A percentile compares a stretch with the other conserved stretches of the same genome.
phyloP scores from a whole-genome alignment of 2,113 vertebrate species.

The Arenaria interpres region DNA sequence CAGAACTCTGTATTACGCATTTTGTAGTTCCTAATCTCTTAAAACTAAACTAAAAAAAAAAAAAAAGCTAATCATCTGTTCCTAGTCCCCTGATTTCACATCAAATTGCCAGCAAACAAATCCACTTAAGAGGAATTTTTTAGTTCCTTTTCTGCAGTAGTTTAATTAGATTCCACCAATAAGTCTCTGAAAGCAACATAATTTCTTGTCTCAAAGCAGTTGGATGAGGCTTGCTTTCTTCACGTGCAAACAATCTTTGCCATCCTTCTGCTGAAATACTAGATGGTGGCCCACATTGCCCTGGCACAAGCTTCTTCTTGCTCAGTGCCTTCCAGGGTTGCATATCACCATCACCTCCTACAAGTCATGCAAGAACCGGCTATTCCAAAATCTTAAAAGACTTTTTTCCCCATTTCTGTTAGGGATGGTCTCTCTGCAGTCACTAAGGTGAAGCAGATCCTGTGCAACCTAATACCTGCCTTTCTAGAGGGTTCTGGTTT shows the following conservation, averaged over 20 bases:
- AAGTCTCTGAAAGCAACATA: background rate
- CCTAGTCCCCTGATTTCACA: slow-evolving; percentile 34
- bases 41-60: background rate
- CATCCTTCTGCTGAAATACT: background rate
- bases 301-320: background rate
- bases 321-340: background rate
- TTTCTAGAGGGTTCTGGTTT: background rate
- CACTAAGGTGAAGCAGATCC: background rate
- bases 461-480: background rate
- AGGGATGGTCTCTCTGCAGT: background rate
- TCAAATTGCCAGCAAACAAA: slow-evolving; percentile 52
- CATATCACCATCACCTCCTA: background rate
- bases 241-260: background rate
- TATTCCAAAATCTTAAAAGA: background rate
- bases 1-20: slow-evolving; percentile 41
- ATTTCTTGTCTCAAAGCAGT: slow-evolving; percentile 14
- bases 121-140: slow-evolving; percentile 25
- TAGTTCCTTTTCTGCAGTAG: background rate
- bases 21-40: slow-evolving; percentile 34
- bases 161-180: slow-evolving; percentile 48
- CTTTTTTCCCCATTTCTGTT: background rate
- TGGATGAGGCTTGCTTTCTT: background rate
- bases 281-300: no score
- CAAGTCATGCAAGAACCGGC: background rate
- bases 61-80: slow-evolving; percentile 1